phyloP scores from a whole-genome alignment of 2,888 invertebrate genomes.

The Conchocele bisecta region DNA sequence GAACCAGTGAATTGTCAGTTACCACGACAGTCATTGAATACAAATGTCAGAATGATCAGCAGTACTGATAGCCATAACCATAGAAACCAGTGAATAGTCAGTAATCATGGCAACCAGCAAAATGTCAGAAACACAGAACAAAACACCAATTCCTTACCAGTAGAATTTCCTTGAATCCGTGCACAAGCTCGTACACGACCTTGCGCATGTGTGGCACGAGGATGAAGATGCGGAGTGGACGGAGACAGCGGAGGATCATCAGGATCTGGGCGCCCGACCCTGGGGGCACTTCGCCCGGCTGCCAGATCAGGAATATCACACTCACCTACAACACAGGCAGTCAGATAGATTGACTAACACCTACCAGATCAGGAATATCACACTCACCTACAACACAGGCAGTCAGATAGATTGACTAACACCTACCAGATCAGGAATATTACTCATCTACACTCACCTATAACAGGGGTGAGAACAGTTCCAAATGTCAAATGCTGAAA shows the following conservation, averaged over 20 bases:
- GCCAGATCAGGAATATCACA: constrained; percentile 97
- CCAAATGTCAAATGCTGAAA: too few relatives aligned
- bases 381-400: constrained; percentile 91
- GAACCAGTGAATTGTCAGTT: too few relatives aligned
- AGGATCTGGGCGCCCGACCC: constrained; percentile 96
- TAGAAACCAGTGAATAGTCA: too few relatives aligned
- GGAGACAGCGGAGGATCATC: constrained; percentile 97
- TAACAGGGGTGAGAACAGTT: too few relatives aligned
- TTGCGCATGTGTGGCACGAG: constrained; percentile 99
- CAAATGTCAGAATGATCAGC: too few relatives aligned
- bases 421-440: constrained; percentile 99
- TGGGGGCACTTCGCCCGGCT: constrained; percentile 94
- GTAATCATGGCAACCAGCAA: too few relatives aligned
- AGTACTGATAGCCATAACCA: too few relatives aligned
- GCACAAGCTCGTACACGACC: constrained; percentile 98
- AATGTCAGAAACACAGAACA: too few relatives aligned
- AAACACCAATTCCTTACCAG: too few relatives aligned
- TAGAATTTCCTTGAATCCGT: constrained; percentile 99
- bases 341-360: too few relatives aligned
- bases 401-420: too few relatives aligned
- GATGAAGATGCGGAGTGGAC: constrained; percentile 98
- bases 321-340: constrained; percentile 93
- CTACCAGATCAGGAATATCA: constrained; percentile 98
- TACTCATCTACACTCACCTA: constrained; percentile 96
- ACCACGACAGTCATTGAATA: too few relatives aligned